These are phyloP conservation scores for Phaedon cochleariae DNA, from an alignment of 2,888 invertebrate genomes.

Conservation along the genomic window DNA sequence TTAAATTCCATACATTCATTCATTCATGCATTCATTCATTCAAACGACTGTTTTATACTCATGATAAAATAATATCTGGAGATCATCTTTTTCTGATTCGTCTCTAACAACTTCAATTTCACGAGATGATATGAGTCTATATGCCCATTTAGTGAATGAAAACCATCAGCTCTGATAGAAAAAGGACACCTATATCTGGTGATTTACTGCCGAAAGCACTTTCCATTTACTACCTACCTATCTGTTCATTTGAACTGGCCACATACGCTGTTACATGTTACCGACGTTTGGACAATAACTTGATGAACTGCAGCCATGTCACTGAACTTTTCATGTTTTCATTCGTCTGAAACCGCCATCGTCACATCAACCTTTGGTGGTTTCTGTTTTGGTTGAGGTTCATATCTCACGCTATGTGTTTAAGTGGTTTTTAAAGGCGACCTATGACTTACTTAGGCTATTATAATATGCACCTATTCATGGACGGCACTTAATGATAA, in stretches of 20 bases:
- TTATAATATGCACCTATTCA: neutral
- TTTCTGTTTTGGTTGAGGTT: neutral
- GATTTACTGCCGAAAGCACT: slow-evolving; percentile 4
- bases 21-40: too few species aligned
- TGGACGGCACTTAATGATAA: too few species aligned
- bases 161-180: neutral
- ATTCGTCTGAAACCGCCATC: neutral
- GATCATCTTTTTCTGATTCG: too few species aligned
- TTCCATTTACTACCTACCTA: slow-evolving; percentile 6
- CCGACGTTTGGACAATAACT: neutral
- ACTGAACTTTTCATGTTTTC: neutral
- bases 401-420: neutral
- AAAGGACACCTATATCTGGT: slow-evolving; percentile 8
- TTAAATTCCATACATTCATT: too few species aligned
- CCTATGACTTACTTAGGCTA: too few species aligned
- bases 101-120: too few species aligned
- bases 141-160: slow-evolving; percentile 2
- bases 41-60: too few species aligned
- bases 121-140: too few species aligned
- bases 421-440: neutral
- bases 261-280: slow-evolving; percentile 21
- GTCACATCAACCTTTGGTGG: neutral
- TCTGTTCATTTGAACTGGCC: slow-evolving; percentile 9
- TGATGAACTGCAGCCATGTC: neutral
- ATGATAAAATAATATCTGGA: too few species aligned